Conservation (phyloP, 1,140 invertebrate species). For the Brachionus koreanus region DNA sequence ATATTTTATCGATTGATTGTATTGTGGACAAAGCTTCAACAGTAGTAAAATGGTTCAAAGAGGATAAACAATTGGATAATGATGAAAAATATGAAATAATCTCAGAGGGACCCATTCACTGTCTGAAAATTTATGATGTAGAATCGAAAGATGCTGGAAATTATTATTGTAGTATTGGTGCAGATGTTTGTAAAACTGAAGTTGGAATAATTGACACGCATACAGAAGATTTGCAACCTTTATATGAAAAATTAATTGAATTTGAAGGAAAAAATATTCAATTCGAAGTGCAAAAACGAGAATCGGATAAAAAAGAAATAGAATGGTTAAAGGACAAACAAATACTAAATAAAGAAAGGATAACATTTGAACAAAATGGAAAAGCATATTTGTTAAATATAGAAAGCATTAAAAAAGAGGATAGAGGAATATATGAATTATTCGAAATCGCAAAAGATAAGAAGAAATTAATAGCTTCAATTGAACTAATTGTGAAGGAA, state of each 20-base stretch:
- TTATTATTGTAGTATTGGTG: constrained; percentile 12
- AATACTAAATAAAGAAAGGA: not conserved
- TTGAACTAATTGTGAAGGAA: not conserved
- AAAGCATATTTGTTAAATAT: not conserved
- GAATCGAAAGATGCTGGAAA: not conserved
- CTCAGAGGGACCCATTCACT: constrained; percentile 3
- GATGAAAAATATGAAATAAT: constrained; percentile 43
- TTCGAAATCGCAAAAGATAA: not conserved
- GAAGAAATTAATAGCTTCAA: not conserved
- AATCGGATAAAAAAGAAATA: not conserved
- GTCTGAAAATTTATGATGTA: constrained; percentile 16
- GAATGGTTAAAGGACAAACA: constrained; percentile 14
- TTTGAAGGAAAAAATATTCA: constrained; percentile 1
- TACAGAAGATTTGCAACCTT: not conserved
- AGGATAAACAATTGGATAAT: not conserved
- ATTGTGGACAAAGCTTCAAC: not conserved
- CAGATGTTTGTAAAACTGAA: constrained; percentile 12
- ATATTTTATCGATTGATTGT: constrained; percentile 35
- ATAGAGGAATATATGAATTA: constrained; percentile 13
- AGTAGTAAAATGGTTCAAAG: constrained; percentile 38
- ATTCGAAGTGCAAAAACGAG: not conserved
- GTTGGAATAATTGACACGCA: not conserved
- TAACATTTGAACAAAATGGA: not conserved
- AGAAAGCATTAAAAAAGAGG: not conserved
- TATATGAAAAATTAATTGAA: not conserved